These are phyloP conservation scores for Leptinotarsa lineolata DNA, from an alignment of 1,140 invertebrate species.

Conservation along the genomic window DNA sequence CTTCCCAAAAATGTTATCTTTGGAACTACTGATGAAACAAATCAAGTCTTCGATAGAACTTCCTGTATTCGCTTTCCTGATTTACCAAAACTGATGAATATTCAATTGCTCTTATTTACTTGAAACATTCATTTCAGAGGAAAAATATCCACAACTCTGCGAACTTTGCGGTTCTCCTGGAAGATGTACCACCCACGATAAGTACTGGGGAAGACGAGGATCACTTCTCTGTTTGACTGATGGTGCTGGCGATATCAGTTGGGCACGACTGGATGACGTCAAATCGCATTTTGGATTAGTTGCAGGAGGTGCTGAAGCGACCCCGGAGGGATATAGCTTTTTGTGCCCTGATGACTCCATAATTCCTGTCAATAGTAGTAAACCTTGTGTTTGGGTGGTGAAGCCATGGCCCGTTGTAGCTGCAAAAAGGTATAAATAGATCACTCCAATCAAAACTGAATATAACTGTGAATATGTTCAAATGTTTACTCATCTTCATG, in stretches of 20 bases:
- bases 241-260: slow-evolving; percentile 77
- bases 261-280: slow-evolving; percentile 72
- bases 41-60: too few species aligned
- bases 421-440: slow-evolving; percentile 60
- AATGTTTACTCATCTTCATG: too few species aligned
- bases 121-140: slow-evolving; percentile 58
- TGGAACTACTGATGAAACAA: too few species aligned
- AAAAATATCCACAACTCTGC: slow-evolving; percentile 72
- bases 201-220: slow-evolving; percentile 79
- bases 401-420: slow-evolving; percentile 75
- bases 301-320: slow-evolving; percentile 49
- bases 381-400: slow-evolving; percentile 76
- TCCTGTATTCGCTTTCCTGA: too few species aligned
- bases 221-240: slow-evolving; percentile 78
- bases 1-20: too few species aligned
- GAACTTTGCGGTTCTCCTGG: slow-evolving; percentile 66
- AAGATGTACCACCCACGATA: slow-evolving; percentile 70
- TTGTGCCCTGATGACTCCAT: slow-evolving; percentile 81
- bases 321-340: slow-evolving; percentile 66
- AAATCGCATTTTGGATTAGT: slow-evolving; percentile 67
- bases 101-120: too few species aligned
- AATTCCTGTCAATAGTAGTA: slow-evolving; percentile 60
- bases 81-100: too few species aligned
- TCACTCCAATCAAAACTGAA: background rate
- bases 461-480: too few species aligned